Base-by-base conservation (phyloP, 2,113 vertebrate species). In the Hippopotamus amphibius region DNA sequence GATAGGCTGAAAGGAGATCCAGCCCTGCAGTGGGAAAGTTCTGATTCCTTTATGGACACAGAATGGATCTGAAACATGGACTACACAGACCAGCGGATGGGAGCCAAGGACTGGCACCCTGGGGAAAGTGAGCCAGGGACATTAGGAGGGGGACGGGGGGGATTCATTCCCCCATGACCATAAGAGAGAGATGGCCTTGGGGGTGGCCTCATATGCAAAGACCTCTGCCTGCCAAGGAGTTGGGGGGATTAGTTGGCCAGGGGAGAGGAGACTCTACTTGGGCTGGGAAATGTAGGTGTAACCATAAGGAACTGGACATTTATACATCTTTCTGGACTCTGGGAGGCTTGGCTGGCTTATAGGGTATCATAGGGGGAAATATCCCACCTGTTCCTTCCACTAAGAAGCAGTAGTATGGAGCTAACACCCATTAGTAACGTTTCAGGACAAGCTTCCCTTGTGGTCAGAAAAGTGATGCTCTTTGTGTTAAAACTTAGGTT, bases 151-250 rank as follows among this genome's bases (percentile, higher is more conserved):
- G 15, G 22, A 48, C 17, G 48, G 33, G 46, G 6, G 3, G 16
- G 24, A 28, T 30, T 55, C 59, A 37, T 43, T 74, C 24, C 10
- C 2, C 7, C 11, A 0, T 12, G 6, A 71, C 30, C 61, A 57
- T 5, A 61, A 41, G 3, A 80, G 59, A 82, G 17, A 43, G 26
- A 43, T 24, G 19, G 10, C 13, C 41, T 48, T 66, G 68, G 17
- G 19, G 13, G 48, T 55, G 53, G 19, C 26, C 24, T 80, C 66
- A n/a, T 6, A 24, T 2, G 37, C 22, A 41, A 90, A 59, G 59
- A 15, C 22, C 1, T 37, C 22, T 4, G 10, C 16, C 1, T 33
- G 0, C 26, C 17, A 55, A 28, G 48, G 43, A 79, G 28, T 10
- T 53, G 33, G 46, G 37, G 22, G 28, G 5, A 46, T 10, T 11